Evolutionary conservation across 1,140 invertebrate genomes (phyloP), one percentile per base, ranked within the genome.

Genomic region (Physella acuta): DNA sequence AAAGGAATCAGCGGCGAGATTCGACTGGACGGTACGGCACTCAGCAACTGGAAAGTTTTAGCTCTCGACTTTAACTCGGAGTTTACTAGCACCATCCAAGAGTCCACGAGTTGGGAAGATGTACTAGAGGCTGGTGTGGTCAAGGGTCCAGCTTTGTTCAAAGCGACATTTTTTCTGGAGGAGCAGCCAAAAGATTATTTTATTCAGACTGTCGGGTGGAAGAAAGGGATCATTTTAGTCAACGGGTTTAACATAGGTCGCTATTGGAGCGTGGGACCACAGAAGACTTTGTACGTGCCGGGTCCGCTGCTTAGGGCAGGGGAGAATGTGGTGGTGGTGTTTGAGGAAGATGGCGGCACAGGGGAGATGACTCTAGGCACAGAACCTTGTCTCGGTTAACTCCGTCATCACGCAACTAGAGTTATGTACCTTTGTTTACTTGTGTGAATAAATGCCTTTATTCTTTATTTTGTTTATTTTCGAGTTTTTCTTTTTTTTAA

Each of bases 161-260:
- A 44, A 36, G 60, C 26, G 4, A 20, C 11, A 24, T 31, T 52
- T 24, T 3, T 24, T 4, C 34, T 63, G 37, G 5, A 5, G 5
- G 37, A 20, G 20, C 8, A 44, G 11, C 61, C 58, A 33, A 14
- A 11, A 16, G 61, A 63, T 28, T 63, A 49, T 37, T 63, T 63
- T 37, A 17, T 63, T 8, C 11, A 28, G 16, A 8, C 44, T 20
- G 61, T 85, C 79, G 78, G 75, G 26, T 86, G 82, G 83, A 73
- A 55, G 3, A 85, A 84, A 81, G 90, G 90, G 14, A 81, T 89
- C 60, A 88, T 89, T n/a, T 87, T 90, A 68, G 74, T 91, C 0
- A 91, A 91, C 82, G 89, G 88, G 4, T 88, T 89, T 74, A 89
- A 90, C 75, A 76, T 91, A 56, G 89, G 89, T 16, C 78, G 90